Percentiles rank a stretch among this genome's conserved stretches.
phyloP scores from a whole-genome alignment of 2,888 invertebrate species.

The Drosophila kanekoi region DNA sequence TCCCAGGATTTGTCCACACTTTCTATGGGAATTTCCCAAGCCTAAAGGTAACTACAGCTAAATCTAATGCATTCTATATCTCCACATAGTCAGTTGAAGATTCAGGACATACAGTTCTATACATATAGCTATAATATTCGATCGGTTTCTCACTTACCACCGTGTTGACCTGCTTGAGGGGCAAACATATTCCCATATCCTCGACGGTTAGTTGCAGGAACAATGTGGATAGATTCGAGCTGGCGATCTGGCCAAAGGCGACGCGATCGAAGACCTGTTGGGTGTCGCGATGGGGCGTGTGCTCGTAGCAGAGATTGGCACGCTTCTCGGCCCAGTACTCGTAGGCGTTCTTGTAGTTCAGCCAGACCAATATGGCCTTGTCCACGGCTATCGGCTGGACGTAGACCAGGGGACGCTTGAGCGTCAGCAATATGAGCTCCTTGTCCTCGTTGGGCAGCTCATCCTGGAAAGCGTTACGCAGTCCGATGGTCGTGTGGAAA shows the following conservation, averaged over 20 bases:
- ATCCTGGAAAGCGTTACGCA: slow-evolving; percentile 94
- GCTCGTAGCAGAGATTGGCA: slow-evolving; percentile 95
- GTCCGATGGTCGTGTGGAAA: slow-evolving; percentile 97
- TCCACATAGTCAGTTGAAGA: too few relatives aligned
- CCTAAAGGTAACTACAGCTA: too few relatives aligned
- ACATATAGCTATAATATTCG: too few relatives aligned
- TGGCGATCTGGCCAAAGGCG: slow-evolving; percentile 91
- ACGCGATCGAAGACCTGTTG: slow-evolving; percentile 89
- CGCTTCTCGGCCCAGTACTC: slow-evolving; percentile 99
- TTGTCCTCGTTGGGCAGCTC: slow-evolving; percentile 95
- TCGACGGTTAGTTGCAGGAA: slow-evolving; percentile 97
- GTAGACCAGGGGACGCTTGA: slow-evolving; percentile 97
- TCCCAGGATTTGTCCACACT: too few relatives aligned
- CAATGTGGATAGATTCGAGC: slow-evolving; percentile 94
- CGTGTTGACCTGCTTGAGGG: slow-evolving; percentile 92
- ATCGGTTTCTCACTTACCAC: slow-evolving; percentile 77
- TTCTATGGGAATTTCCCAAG: too few relatives aligned
- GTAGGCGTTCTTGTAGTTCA: slow-evolving; percentile 99
- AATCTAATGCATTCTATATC: too few relatives aligned
- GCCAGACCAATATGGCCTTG: slow-evolving; percentile 98
- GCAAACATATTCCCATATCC: slow-evolving; percentile 98
- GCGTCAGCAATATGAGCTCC: slow-evolving; percentile 94
- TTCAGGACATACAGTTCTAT: too few relatives aligned
- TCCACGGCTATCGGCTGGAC: slow-evolving; percentile 99
- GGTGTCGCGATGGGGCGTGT: slow-evolving; percentile 85